Percentiles rank a stretch among this genome's conserved stretches.
These are phyloP conservation scores for Cremastinae sp. DNA, from an alignment of 2,888 invertebrate genomes.

Conservation along the genomic window DNA sequence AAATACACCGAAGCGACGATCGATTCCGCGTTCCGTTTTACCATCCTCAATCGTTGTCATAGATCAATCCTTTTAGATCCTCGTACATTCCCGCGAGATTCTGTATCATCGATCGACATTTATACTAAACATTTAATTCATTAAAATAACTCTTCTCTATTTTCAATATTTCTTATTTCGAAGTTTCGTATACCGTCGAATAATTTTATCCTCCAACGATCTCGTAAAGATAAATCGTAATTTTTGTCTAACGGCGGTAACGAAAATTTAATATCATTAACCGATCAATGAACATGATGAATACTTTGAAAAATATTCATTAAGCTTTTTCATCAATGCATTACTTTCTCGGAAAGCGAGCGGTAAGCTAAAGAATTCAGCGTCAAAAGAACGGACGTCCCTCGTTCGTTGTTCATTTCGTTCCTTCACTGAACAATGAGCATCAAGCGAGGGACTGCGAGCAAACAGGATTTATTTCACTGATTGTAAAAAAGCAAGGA, in stretches of 20 bases:
- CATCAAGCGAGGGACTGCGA: neutral
- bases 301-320: too few relatives aligned
- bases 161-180: neutral
- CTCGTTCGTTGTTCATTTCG: constrained; percentile 1
- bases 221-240: neutral
- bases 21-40: constrained; percentile 20
- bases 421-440: neutral
- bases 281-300: too few relatives aligned
- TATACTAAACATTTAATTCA: neutral
- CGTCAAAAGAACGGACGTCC: neutral
- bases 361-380: too few relatives aligned
- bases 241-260: neutral
- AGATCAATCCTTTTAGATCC: constrained; percentile 5
- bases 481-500: constrained; percentile 33
- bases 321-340: too few relatives aligned
- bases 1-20: constrained; percentile 15
- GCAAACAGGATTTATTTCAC: neutral
- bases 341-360: too few relatives aligned
- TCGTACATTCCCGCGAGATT: constrained; percentile 14
- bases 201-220: neutral
- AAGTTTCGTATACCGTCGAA: neutral
- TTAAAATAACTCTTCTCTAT: neutral
- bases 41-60: neutral
- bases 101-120: neutral
- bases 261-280: neutral